phyloP scores from a whole-genome alignment of 2,113 vertebrate species.

The Mobula hypostoma region DNA sequence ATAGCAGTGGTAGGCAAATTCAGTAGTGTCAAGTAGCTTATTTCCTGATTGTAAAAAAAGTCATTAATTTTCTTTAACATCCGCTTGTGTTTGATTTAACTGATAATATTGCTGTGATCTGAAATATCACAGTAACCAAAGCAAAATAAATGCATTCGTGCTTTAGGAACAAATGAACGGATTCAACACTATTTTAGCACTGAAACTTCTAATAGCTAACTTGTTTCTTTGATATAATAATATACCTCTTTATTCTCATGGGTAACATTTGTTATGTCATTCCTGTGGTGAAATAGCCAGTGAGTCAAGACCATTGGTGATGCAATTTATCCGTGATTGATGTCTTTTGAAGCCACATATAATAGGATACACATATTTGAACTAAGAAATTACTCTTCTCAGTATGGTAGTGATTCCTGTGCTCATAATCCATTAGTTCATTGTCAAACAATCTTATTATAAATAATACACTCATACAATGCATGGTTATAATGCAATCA shows the following conservation, averaged over 20 bases:
- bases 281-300: too few species aligned
- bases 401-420: neutral
- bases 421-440: neutral
- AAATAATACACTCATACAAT: neutral
- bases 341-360: neutral
- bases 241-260: neutral
- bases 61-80: neutral
- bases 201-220: neutral
- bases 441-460: neutral
- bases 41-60: neutral
- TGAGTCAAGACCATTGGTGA: neutral
- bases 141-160: neutral
- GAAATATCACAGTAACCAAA: neutral
- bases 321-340: neutral
- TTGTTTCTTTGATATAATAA: neutral
- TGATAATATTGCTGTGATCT: neutral
- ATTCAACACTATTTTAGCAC: neutral
- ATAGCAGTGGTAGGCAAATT: neutral
- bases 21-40: neutral
- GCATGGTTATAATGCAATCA: neutral
- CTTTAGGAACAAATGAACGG: neutral
- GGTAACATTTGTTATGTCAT: neutral
- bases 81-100: slow-evolving; percentile 1
- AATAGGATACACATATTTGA: neutral
- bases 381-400: neutral